Conservation (phyloP, 1,140 invertebrate genomes). For the Aphaenogaster floridana region DNA sequence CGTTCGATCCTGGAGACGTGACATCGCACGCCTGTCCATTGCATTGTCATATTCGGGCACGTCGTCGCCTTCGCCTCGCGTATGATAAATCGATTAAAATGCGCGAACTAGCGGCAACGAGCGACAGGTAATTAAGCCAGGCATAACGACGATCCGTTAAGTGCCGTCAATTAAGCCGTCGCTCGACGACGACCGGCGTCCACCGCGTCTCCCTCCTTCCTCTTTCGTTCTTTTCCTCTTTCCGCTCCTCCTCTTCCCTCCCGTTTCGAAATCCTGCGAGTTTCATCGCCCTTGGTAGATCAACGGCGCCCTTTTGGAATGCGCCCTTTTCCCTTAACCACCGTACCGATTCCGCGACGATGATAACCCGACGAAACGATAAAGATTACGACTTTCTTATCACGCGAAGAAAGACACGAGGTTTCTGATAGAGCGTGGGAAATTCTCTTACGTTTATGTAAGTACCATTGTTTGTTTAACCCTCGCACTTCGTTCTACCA, state of each 20-base stretch:
- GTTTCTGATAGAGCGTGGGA: not conserved
- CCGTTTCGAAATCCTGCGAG: slow-evolving; percentile 40
- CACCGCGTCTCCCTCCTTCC: slow-evolving; percentile 13
- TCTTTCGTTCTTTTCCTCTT: slow-evolving; percentile 2
- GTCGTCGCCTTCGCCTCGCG: slow-evolving; percentile 24
- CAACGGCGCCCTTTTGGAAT: slow-evolving; percentile 46
- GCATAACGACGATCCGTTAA: slow-evolving; percentile 66
- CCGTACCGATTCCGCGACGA: slow-evolving; percentile 5
- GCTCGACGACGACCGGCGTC: slow-evolving; percentile 57
- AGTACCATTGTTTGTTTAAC: not conserved
- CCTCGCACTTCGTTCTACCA: not conserved
- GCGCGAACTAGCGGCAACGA: slow-evolving; percentile 44
- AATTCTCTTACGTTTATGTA: not conserved
- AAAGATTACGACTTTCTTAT: slow-evolving; percentile 44
- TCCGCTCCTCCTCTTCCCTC: not conserved
- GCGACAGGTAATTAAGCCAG: slow-evolving; percentile 72
- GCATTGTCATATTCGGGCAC: slow-evolving; percentile 22
- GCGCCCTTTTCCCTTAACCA: slow-evolving; percentile 30
- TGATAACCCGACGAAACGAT: slow-evolving; percentile 24
- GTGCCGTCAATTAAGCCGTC: slow-evolving; percentile 75
- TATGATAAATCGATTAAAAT: slow-evolving; percentile 62
- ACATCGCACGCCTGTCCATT: not conserved
- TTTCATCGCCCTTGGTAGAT: slow-evolving; percentile 56
- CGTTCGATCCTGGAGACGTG: not conserved
- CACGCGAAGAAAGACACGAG: not conserved